phyloP scores from a whole-genome alignment of 2,888 invertebrate genomes.

The Andricus quercusramuli region DNA sequence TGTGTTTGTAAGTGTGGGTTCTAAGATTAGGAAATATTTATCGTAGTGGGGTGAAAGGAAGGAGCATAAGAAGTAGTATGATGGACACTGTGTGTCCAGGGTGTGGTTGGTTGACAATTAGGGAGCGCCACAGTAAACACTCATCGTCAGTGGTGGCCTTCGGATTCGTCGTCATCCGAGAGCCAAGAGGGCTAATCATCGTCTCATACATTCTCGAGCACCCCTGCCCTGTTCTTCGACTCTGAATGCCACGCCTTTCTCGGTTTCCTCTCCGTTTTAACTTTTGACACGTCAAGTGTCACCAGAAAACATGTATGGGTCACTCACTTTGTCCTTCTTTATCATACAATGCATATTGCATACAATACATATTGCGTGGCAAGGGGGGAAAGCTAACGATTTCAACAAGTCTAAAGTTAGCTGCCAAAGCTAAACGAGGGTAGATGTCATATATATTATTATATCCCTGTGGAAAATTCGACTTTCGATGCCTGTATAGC shows the following conservation, averaged over 20 bases:
- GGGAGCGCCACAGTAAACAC: slow-evolving; percentile 74
- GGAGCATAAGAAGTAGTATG: not conserved
- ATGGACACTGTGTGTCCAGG: slow-evolving; percentile 61
- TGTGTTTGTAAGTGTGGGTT: not conserved
- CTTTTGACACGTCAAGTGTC: not conserved
- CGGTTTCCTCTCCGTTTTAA: not conserved
- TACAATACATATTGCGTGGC: too few species aligned
- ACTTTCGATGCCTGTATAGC: too few species aligned
- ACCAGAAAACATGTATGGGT: not conserved
- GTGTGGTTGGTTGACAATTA: slow-evolving; percentile 74
- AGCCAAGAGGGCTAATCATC: slow-evolving; percentile 63
- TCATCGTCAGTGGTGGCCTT: slow-evolving; percentile 62
- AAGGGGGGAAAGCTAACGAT: too few species aligned
- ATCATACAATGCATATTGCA: not conserved
- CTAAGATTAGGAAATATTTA: slow-evolving; percentile 4
- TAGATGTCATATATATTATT: too few species aligned
- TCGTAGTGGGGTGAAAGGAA: not conserved
- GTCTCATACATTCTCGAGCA: slow-evolving; percentile 45
- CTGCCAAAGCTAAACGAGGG: too few species aligned
- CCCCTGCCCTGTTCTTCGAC: slow-evolving; percentile 35
- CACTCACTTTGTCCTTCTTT: not conserved
- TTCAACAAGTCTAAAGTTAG: too few species aligned
- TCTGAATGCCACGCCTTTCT: slow-evolving; percentile 11
- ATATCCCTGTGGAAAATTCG: too few species aligned
- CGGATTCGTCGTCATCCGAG: slow-evolving; percentile 52